Evolutionary conservation across 2,888 invertebrate genomes (phyloP), one percentile per base, ranked within the genome.

Genomic region (Plagiodera versicolora): DNA sequence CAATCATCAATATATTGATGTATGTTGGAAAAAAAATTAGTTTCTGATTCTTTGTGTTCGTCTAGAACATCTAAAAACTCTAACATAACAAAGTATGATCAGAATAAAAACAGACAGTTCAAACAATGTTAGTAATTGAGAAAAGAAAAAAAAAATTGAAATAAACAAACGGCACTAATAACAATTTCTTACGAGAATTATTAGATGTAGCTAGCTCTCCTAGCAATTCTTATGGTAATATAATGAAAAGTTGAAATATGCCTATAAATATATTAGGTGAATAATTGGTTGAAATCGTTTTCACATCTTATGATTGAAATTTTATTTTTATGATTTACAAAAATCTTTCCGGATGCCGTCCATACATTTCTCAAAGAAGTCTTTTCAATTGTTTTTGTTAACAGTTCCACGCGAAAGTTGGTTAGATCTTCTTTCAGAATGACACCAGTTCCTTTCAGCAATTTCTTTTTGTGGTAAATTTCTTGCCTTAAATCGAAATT

Each of bases 401-500:
- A 6, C 28, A 49, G 28, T 28, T 49, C 49, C 8, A 49, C 49
- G 9, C 28, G 28, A 49, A 49, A n/a, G 24, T 49, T 30, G 2
- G 49, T 49, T 24, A 28, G 49, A 17, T 49, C 49, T 49, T 49
- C 49, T 28, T 20, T 48, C 19, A 48, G 14, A 20, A 48, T 24
- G 14, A 48, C 24, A 19, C 48, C 48, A 48, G 48, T 49, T 49
- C 28, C 49, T 49, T 49, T 49, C 30, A 49, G 49, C 16, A 49
- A 30, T 28, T 49, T 49, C 18, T 49, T 49, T 9, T 49, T 49
- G 24, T 28, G 24, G 49, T 28, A 24, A 18, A 49, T 16, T 49
- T 49, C 49, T 17, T 49, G 49, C 10, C 16, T 49, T 6, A 49
- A 16, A 14, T 28, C 14, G 18, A 28, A 24, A 14, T 9, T 49